Conservation (phyloP, 2,888 invertebrate species). For the Marronus borbonicus region DNA sequence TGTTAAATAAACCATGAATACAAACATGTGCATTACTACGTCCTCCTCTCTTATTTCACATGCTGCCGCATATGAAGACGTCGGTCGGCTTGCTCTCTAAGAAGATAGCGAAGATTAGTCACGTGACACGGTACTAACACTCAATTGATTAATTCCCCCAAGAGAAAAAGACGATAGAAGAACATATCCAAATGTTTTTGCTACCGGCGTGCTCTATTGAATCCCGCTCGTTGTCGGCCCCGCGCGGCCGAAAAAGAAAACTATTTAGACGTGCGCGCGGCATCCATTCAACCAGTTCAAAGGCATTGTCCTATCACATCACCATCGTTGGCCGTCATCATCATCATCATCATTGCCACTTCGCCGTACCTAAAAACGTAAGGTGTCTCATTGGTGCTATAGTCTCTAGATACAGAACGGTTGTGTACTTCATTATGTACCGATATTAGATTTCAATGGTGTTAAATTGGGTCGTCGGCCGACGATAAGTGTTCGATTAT, state of each 20-base stretch:
- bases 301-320: conserved; percentile 47
- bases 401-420: conserved; percentile 48
- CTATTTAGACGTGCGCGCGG: conserved; percentile 52
- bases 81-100: conserved; percentile 39
- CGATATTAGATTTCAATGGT: conserved; percentile 52
- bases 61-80: conserved; percentile 50
- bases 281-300: conserved; percentile 50
- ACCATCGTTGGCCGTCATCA: conserved; percentile 42
- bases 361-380: conserved; percentile 10
- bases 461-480: conserved; percentile 49
- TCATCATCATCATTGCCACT: conserved; percentile 21
- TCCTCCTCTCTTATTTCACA: not conserved
- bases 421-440: conserved; percentile 49
- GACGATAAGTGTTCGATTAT: conserved; percentile 50
- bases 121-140: conserved; percentile 54
- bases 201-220: conserved; percentile 51
- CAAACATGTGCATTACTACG: no score
- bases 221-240: conserved; percentile 35
- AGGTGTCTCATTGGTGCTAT: conserved; percentile 24
- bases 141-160: conserved; percentile 53
- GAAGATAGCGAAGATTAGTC: conserved; percentile 51
- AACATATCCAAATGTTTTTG: conserved; percentile 53
- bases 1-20: no score
- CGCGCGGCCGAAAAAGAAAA: conserved; percentile 44
- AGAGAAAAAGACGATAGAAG: conserved; percentile 43